These are phyloP conservation scores for Acanthopagrus latus DNA, from an alignment of 2,797 vertebrate species.

Conservation along the genomic window DNA sequence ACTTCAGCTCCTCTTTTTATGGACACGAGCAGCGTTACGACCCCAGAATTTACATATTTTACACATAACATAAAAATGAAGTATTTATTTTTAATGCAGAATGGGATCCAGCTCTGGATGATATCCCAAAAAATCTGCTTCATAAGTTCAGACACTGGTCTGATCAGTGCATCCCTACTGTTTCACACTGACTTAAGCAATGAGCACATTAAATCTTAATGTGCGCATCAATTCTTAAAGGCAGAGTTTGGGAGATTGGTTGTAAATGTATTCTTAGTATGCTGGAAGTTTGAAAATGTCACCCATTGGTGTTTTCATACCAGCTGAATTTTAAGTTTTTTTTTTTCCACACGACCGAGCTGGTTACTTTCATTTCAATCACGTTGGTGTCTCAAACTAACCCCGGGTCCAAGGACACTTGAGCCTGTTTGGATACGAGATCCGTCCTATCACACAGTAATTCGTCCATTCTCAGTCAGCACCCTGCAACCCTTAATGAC, in stretches of 20 bases:
- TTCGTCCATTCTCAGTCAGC: constrained; percentile 13
- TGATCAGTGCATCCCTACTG: not conserved
- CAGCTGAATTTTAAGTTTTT: not conserved
- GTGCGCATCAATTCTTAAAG: not conserved
- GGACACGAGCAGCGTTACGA: not conserved
- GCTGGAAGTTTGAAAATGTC: not conserved
- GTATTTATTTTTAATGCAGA: not conserved
- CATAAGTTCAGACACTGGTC: not conserved
- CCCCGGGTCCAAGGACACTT: not conserved
- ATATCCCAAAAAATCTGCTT: not conserved
- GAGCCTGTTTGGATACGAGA: not conserved
- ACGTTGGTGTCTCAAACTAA: not conserved
- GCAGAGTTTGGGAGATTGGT: not conserved
- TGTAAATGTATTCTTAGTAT: not conserved
- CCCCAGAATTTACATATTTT: not conserved
- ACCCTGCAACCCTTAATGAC: constrained; percentile 29
- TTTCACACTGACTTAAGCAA: not conserved
- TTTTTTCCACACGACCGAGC: not conserved
- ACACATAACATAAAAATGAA: not conserved
- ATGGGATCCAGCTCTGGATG: not conserved
- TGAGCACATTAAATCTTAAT: not conserved
- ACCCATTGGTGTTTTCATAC: not conserved
- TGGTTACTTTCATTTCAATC: not conserved
- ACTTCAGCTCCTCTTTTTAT: not conserved
- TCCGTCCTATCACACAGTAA: not conserved